These are phyloP conservation scores for Zygaena filipendulae DNA, from an alignment of 2,888 invertebrate species.

Conservation along the genomic window DNA sequence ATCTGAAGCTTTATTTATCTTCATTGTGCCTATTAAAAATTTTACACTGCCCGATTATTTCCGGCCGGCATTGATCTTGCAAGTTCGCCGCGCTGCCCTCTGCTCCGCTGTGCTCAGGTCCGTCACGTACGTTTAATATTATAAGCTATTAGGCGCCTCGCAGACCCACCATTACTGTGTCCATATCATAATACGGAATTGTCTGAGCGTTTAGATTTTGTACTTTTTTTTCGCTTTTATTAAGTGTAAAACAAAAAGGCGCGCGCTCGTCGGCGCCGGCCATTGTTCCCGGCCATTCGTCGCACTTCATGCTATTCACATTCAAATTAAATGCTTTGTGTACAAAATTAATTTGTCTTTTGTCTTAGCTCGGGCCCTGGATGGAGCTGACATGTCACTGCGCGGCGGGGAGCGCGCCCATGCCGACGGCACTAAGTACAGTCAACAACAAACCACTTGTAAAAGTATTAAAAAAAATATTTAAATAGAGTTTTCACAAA, in stretches of 20 bases:
- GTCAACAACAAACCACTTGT: neutral
- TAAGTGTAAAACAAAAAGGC: constrained; percentile 59
- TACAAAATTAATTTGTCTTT: constrained; percentile 70
- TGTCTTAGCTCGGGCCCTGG: constrained; percentile 48
- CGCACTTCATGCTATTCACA: constrained; percentile 69
- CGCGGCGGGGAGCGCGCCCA: constrained; percentile 43
- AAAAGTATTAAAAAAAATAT: neutral
- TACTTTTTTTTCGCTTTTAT: constrained; percentile 61
- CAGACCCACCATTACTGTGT: constrained; percentile 60
- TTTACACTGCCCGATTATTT: constrained; percentile 40
- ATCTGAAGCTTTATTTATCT: too few relatives aligned
- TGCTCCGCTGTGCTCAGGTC: constrained; percentile 22
- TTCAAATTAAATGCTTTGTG: constrained; percentile 68
- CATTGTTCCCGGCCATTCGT: constrained; percentile 67
- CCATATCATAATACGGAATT: constrained; percentile 67
- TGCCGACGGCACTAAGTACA: constrained; percentile 1
- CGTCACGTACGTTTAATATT: constrained; percentile 63
- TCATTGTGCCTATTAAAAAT: too few relatives aligned
- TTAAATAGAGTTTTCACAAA: too few relatives aligned
- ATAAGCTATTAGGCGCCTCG: constrained; percentile 62
- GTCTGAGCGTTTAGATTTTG: constrained; percentile 59
- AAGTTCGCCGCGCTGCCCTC: constrained; percentile 23
- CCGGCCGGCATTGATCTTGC: constrained; percentile 26
- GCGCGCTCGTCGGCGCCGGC: constrained; percentile 58
- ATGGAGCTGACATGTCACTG: constrained; percentile 47